phyloP scores from a whole-genome alignment of 2,797 vertebrate species.

The Acrossocheilus wenchowensis region DNA sequence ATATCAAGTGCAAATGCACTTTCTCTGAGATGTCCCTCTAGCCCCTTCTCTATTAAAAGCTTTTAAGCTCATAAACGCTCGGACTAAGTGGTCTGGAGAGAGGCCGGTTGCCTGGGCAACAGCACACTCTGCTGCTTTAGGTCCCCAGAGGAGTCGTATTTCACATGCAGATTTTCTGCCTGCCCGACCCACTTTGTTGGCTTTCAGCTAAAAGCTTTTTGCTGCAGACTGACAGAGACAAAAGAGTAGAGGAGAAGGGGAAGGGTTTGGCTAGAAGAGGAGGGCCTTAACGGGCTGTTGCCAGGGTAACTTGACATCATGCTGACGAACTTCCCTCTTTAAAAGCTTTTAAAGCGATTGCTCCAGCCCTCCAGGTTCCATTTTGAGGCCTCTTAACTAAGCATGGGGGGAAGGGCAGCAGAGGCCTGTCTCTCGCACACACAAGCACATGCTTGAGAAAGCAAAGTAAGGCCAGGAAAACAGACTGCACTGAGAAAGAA shows the following conservation, averaged over 20 bases:
- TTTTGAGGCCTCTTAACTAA: constrained; percentile 93
- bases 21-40: constrained; percentile 4
- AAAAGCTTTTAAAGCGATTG: constrained; percentile 99
- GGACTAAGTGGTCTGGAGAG: constrained; percentile 68
- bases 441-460: constrained; percentile 54
- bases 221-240: constrained; percentile 80
- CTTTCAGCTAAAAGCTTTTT: constrained; percentile 99
- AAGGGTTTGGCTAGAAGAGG: constrained; percentile 63
- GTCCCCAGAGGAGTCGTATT: constrained; percentile 79
- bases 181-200: constrained; percentile 87
- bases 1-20: constrained; percentile 67
- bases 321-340: constrained; percentile 96
- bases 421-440: constrained; percentile 60
- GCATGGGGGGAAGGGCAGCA: constrained; percentile 74
- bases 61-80: constrained; percentile 80
- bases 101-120: constrained; percentile 78
- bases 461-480: constrained; percentile 54
- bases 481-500: constrained; percentile 68
- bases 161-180: constrained; percentile 90
- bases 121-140: constrained; percentile 57
- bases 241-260: constrained; percentile 53
- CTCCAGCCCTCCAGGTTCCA: constrained; percentile 96
- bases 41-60: constrained; percentile 80
- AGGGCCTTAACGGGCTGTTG: constrained; percentile 88
- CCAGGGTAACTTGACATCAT: constrained; percentile 99